Evolutionary conservation across 2,797 vertebrate genomes (phyloP).

Genomic region (Eurystomus glaucurus): DNA sequence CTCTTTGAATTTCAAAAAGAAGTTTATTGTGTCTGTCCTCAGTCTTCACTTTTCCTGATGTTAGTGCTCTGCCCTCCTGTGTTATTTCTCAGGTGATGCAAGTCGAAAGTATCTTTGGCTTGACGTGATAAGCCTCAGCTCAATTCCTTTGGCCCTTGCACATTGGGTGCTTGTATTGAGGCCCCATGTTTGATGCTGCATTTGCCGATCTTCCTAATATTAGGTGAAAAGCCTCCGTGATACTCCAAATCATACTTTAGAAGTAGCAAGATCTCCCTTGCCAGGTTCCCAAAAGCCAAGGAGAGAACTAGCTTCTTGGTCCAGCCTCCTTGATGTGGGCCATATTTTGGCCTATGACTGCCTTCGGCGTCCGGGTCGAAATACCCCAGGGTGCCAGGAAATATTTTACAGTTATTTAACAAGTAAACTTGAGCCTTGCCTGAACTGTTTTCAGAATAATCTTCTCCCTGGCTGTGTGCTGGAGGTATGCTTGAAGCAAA

Average conservation of each 20-base stretch:
- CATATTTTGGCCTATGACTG: accelerated
- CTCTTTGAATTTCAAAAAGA: neutral
- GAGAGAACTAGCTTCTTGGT: neutral
- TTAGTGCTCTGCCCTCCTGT: neutral
- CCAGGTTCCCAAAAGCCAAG: neutral
- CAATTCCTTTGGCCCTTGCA: neutral
- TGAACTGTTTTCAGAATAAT: neutral
- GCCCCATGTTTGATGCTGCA: neutral
- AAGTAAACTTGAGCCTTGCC: neutral
- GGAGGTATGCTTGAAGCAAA: neutral
- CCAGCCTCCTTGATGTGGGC: neutral
- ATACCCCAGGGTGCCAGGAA: neutral
- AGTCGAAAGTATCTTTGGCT: neutral
- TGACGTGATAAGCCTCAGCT: neutral
- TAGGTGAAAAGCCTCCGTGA: neutral
- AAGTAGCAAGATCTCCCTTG: neutral
- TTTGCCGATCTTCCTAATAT: neutral
- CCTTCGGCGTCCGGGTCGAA: neutral
- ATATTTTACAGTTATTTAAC: neutral
- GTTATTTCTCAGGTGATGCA: neutral
- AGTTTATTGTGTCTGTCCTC: neutral
- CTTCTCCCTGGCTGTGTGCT: neutral
- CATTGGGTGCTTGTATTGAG: neutral
- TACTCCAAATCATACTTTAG: neutral
- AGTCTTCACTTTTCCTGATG: neutral